phyloP scores from a whole-genome alignment of 2,797 vertebrate genomes.

The Lemur catta region DNA sequence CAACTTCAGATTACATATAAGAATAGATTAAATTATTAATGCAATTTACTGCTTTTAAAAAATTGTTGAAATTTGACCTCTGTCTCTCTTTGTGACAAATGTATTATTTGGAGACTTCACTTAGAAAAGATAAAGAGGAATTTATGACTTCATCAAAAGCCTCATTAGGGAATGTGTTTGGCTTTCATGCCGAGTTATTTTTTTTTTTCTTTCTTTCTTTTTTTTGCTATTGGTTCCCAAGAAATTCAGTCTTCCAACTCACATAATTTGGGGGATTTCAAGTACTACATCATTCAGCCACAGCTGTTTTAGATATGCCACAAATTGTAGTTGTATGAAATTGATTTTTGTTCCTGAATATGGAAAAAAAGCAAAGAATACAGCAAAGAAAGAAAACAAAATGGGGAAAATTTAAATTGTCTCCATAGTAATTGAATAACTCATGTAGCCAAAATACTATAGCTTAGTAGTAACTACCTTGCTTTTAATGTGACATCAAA shows the following conservation, averaged over 20 bases:
- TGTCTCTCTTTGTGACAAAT: not conserved
- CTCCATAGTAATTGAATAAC: not conserved
- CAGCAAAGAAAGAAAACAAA: constrained; percentile 45
- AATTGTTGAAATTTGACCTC: constrained; percentile 16
- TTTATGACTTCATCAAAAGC: constrained; percentile 46
- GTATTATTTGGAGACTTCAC: not conserved
- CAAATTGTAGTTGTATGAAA: not conserved
- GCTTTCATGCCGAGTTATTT: not conserved
- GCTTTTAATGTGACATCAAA: not conserved
- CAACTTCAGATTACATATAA: not conserved
- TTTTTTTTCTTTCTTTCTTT: not conserved
- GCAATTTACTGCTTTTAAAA: not conserved
- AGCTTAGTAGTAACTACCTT: not conserved
- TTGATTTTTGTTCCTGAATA: constrained; percentile 41
- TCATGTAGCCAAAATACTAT: not conserved
- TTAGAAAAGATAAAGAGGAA: constrained; percentile 16
- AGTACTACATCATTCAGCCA: not conserved
- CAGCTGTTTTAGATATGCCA: constrained; percentile 49
- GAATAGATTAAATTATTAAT: not conserved
- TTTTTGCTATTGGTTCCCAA: constrained; percentile 17
- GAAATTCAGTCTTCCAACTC: constrained; percentile 35
- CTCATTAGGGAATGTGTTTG: constrained; percentile 31
- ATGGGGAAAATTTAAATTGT: not conserved
- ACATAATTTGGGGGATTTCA: constrained; percentile 47
- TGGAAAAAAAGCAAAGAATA: constrained; percentile 31